Percentiles rank a stretch among this genome's conserved stretches.
These are phyloP conservation scores for Helicoverpa armigera DNA, from an alignment of 1,140 invertebrate species.

Conservation along the genomic window DNA sequence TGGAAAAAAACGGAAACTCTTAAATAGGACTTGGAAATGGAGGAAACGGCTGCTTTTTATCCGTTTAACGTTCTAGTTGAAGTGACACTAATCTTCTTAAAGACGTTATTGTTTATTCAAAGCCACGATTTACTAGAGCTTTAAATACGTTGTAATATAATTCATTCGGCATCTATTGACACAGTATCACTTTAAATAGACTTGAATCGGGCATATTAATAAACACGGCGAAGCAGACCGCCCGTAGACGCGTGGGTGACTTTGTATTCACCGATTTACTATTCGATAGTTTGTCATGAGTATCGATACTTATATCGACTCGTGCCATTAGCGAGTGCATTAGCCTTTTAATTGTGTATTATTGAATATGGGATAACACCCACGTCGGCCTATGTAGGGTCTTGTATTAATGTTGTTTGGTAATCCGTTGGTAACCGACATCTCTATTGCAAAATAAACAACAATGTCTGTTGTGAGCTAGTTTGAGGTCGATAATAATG, in stretches of 20 bases:
- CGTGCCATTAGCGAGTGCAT: conserved; percentile 59
- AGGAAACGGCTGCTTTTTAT: background rate
- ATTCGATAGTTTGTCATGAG: conserved; percentile 61
- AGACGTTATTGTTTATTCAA: background rate
- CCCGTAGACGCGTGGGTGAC: conserved; percentile 64
- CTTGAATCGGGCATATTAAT: conserved; percentile 59
- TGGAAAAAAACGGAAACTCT: conserved; percentile 1
- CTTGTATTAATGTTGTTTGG: conserved; percentile 58
- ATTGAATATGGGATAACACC: conserved; percentile 66
- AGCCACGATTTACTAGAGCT: background rate
- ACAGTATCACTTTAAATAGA: conserved; percentile 68
- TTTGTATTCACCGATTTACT: conserved; percentile 58
- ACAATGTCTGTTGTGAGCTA: conserved; percentile 26
- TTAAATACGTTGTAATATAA: conserved; percentile 29
- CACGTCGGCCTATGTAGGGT: conserved; percentile 55
- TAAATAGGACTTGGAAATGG: conserved; percentile 2
- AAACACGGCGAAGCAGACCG: conserved; percentile 50
- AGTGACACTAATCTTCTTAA: background rate
- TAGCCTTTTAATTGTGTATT: conserved; percentile 70
- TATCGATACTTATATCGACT: conserved; percentile 55
- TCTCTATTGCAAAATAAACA: conserved; percentile 54
- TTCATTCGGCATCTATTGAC: conserved; percentile 44
- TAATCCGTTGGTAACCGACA: conserved; percentile 54
- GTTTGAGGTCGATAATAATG: conserved; percentile 2
- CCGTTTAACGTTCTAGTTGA: background rate